phyloP scores from a whole-genome alignment of 1,140 invertebrate genomes.

The Lordiphosa collinella region DNA sequence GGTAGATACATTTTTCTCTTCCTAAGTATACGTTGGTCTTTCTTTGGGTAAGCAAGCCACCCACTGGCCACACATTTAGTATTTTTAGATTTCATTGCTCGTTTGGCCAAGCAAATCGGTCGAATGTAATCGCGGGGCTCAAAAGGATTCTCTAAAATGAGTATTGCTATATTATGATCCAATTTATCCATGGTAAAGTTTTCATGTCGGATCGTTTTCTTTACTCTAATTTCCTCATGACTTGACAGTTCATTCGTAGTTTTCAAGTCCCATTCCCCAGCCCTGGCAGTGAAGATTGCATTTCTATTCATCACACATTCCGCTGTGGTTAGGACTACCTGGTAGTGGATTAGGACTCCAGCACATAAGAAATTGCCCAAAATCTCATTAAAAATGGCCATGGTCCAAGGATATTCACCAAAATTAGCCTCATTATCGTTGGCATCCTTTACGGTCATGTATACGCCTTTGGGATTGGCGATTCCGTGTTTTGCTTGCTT shows the following conservation, averaged over 20 bases:
- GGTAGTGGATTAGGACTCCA: constrained; percentile 3
- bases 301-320: background rate
- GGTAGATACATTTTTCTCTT: background rate
- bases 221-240: background rate
- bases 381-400: background rate
- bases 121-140: background rate
- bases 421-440: background rate
- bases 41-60: background rate
- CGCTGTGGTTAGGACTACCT: constrained; percentile 13
- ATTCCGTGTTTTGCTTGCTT: too few relatives aligned
- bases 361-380: background rate
- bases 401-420: constrained; percentile 24
- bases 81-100: background rate
- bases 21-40: background rate
- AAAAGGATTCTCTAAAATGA: constrained; percentile 3
- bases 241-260: constrained; percentile 3
- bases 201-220: background rate
- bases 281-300: background rate
- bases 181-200: fast-evolving
- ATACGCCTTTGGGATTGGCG: constrained; percentile 4
- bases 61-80: constrained; percentile 10
- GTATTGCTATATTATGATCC: constrained; percentile 10
- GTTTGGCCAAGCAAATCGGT: background rate
- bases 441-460: background rate
- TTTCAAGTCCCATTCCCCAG: constrained; percentile 32